These are phyloP conservation scores for Ypsolopha sequella DNA, from an alignment of 2,888 invertebrate species.

Conservation along the genomic window DNA sequence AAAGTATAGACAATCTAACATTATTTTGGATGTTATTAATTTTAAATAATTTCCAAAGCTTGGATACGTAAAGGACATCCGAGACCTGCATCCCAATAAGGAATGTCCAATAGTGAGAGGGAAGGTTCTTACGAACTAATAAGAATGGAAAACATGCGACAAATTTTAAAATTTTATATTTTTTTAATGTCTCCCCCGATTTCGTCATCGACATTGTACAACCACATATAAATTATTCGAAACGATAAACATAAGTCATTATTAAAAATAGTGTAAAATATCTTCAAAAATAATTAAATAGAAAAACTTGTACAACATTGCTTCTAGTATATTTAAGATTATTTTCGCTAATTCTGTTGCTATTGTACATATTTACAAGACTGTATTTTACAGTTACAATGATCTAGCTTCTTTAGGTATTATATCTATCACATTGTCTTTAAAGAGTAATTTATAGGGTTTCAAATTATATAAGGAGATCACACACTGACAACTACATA, in stretches of 20 bases:
- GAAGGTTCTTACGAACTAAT: constrained; percentile 30
- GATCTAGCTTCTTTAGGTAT: constrained; percentile 69
- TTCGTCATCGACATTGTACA: constrained; percentile 64
- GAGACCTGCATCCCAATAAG: constrained; percentile 39
- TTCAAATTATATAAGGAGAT: neutral
- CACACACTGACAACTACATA: neutral
- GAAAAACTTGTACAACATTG: constrained; percentile 68
- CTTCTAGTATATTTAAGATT: constrained; percentile 58
- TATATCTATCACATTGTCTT: constrained; percentile 65
- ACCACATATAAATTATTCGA: constrained; percentile 69
- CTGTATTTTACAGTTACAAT: constrained; percentile 68
- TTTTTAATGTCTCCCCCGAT: constrained; percentile 62
- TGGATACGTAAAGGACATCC: constrained; percentile 31
- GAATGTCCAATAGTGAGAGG: constrained; percentile 41
- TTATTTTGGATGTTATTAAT: neutral
- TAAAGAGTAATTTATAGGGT: constrained; percentile 3
- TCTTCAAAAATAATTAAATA: constrained; percentile 65
- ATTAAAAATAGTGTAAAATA: constrained; percentile 67
- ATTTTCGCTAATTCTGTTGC: constrained; percentile 52
- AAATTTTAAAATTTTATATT: constrained; percentile 62
- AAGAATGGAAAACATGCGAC: constrained; percentile 53
- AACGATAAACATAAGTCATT: constrained; percentile 66
- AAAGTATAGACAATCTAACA: neutral
- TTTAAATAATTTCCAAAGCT: constrained; percentile 8
- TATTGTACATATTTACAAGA: constrained; percentile 68